These are phyloP conservation scores for Calameuta pallipes DNA, from an alignment of 2,888 invertebrate genomes.

Conservation along the genomic window DNA sequence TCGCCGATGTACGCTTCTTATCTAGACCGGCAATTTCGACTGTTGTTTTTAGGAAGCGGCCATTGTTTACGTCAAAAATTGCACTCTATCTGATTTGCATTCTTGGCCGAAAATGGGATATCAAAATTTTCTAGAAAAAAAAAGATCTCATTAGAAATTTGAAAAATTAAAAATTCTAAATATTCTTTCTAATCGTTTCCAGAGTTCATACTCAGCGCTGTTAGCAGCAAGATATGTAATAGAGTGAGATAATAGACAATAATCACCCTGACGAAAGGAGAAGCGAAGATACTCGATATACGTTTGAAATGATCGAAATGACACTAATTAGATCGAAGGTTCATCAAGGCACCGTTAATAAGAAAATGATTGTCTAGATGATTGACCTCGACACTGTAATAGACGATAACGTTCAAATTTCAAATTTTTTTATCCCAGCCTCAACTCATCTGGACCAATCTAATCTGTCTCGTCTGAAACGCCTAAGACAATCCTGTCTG, in stretches of 20 bases:
- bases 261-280: neutral
- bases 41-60: neutral
- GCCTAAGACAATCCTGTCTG: neutral
- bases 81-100: neutral
- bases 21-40: neutral
- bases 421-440: neutral
- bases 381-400: neutral
- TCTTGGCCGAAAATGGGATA: neutral
- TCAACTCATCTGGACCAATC: neutral
- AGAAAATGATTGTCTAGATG: neutral
- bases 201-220: neutral
- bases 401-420: neutral
- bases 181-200: neutral
- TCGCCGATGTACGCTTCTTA: neutral
- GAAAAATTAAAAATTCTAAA: neutral
- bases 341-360: neutral
- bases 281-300: neutral
- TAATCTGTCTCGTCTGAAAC: neutral
- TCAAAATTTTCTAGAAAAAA: neutral
- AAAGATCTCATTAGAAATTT: neutral
- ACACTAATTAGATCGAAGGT: constrained; percentile 1
- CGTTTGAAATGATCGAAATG: neutral
- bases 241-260: neutral
- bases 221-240: neutral
- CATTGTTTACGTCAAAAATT: neutral